Base-by-base conservation (phyloP, 1,140 invertebrate genomes). In the Thereuonema tuberculata region DNA sequence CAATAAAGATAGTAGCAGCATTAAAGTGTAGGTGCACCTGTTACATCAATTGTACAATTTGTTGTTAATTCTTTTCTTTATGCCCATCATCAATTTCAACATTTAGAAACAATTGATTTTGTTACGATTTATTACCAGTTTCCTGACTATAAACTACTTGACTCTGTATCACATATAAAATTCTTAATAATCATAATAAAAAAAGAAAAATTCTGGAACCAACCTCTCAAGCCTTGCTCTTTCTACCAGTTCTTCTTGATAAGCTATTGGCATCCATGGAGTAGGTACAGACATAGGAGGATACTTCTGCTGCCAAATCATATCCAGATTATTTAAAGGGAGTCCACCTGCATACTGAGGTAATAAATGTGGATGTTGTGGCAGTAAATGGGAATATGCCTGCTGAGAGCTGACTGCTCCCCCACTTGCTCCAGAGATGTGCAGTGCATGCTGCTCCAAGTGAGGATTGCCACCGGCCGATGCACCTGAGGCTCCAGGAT, bases 231-330 rank as follows among this genome's bases (percentile, higher is more conserved):
- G 21, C 9, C 48, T 9, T 50, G 67, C 62, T 25, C 72, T 62
- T 58, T 76, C 74, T 5, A 21, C 21, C 5, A 50, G 23, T 52
- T 71, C 68, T 37, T 67, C 61, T 29, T 70, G 70, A 55, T 70
- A 70, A 46, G 70, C 69, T 12, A 63, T 61, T 12, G 70, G 62
- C 50, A 72, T 61, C 63, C 68, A 74, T 15, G 68, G 67, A n/a
- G 69, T 67, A 17, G 70, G 67, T 14, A 73, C 63, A 3, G 71
- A 67, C 20, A 68, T 66, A 9, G 65, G 64, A 2, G 71, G 68
- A 57, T 71, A 68, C 56, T 74, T 74, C 62, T 72, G 72, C 63
- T 72, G 71, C 73, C 73, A 75, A 27, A 74, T 60, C 37, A 68
- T 49, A 59, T 74, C 71, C 5, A 31, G 15, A n/a, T n/a, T n/a